phyloP scores from a whole-genome alignment of 2,797 vertebrate species.

The Crocidura indochinensis region DNA sequence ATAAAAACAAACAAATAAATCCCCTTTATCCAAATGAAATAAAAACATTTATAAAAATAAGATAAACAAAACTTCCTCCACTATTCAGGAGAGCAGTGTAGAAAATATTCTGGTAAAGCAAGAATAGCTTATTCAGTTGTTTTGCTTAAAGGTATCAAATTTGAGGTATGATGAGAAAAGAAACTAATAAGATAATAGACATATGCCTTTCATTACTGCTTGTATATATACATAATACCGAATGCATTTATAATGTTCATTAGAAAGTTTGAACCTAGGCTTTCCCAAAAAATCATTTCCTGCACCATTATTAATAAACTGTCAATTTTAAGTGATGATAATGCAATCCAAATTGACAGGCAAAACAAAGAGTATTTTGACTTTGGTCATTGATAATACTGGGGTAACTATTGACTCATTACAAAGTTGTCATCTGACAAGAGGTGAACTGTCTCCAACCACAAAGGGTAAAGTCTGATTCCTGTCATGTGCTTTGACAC shows the following conservation, averaged over 20 bases:
- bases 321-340: slow-evolving; percentile 15
- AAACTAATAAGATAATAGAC: not conserved
- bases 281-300: not conserved
- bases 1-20: not conserved
- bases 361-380: not conserved
- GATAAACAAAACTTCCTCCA: too few species aligned
- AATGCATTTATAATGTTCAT: not conserved
- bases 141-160: not conserved
- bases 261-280: not conserved
- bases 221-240: not conserved
- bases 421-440: not conserved
- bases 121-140: slow-evolving; percentile 1
- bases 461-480: too few species aligned
- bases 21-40: not conserved
- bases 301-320: not conserved
- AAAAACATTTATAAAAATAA: too few species aligned
- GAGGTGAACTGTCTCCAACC: too few species aligned
- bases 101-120: not conserved
- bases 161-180: not conserved
- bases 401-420: not conserved
- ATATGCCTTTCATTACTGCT: not conserved
- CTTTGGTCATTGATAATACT: not conserved
- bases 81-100: too few species aligned
- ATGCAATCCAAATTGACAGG: not conserved
- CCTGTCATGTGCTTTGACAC: too few species aligned